A percentile compares a stretch with the other conserved stretches of the same genome.
These are phyloP conservation scores for Limnodromus scolopaceus DNA, from an alignment of 2,797 vertebrate genomes.

Conservation along the genomic window DNA sequence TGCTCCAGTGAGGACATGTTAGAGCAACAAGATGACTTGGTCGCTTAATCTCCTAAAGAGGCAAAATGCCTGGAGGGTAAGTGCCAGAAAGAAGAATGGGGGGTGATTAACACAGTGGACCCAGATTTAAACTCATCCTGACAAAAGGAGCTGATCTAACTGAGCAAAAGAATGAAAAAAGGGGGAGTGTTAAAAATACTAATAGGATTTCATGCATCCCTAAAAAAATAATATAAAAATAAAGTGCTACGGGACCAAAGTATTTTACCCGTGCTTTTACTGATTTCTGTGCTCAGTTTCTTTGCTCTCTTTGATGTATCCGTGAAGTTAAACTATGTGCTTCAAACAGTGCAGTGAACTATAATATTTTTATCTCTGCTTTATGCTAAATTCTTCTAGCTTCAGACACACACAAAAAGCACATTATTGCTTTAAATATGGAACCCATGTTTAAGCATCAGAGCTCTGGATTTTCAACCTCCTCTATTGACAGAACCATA, in stretches of 20 bases:
- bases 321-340: slow-evolving; percentile 43
- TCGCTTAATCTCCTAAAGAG: slow-evolving; percentile 78
- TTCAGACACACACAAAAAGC: slow-evolving; percentile 56
- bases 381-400: slow-evolving; percentile 66
- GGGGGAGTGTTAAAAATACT: slow-evolving; percentile 43
- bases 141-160: slow-evolving; percentile 66
- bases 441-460: slow-evolving; percentile 77
- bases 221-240: slow-evolving; percentile 68
- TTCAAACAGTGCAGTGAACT: slow-evolving; percentile 59
- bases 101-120: slow-evolving; percentile 69
- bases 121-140: slow-evolving; percentile 66
- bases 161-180: slow-evolving; percentile 37
- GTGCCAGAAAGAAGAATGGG: slow-evolving; percentile 63
- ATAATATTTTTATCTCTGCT: slow-evolving; percentile 72
- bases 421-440: slow-evolving; percentile 86
- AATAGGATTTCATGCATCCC: slow-evolving; percentile 68
- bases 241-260: slow-evolving; percentile 12
- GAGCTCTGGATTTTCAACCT: slow-evolving; percentile 81
- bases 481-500: slow-evolving; percentile 91
- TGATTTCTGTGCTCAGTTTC: background rate
- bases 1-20: slow-evolving; percentile 75
- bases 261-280: slow-evolving; percentile 25
- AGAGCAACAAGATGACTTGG: slow-evolving; percentile 74
- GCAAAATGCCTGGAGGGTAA: slow-evolving; percentile 66
- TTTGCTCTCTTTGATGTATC: slow-evolving; percentile 45